Percentiles rank a stretch among this genome's conserved stretches.
Conservation (phyloP, 2,888 invertebrate species). For the Cephalotes varians region DNA sequence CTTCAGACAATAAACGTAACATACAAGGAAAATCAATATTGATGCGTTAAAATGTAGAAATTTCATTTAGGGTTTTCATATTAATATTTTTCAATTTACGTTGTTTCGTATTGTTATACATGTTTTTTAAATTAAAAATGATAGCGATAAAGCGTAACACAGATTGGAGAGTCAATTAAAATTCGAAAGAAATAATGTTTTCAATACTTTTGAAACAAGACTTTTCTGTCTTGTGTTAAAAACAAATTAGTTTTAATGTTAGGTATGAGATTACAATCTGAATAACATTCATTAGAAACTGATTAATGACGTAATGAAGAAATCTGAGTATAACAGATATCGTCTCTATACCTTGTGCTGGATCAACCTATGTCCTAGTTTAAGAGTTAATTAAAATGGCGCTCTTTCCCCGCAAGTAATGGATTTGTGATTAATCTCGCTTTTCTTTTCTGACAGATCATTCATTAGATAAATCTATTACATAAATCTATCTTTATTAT, state of each 20-base stretch:
- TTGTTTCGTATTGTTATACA: neutral
- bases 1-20: conserved; percentile 9
- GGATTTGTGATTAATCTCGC: conserved; percentile 38
- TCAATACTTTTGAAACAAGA: neutral
- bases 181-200: neutral
- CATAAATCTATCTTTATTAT: conserved; percentile 45
- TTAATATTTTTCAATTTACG: neutral
- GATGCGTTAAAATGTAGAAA: neutral
- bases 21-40: neutral
- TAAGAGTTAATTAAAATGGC: conserved; percentile 41
- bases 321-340: conserved; percentile 9
- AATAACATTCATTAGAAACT: conserved; percentile 17
- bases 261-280: neutral
- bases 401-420: conserved; percentile 29
- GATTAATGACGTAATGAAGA: conserved; percentile 23
- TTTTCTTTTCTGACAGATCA: conserved; percentile 36
- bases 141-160: neutral
- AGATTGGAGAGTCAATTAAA: neutral
- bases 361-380: conserved; percentile 23
- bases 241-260: neutral
- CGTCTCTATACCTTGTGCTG: conserved; percentile 11
- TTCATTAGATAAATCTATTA: conserved; percentile 34
- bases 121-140: neutral
- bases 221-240: neutral
- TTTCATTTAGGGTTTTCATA: neutral